Evolutionary conservation across 2,113 vertebrate genomes (phyloP).

Genomic region (Ictidomys tridecemlineatus): DNA sequence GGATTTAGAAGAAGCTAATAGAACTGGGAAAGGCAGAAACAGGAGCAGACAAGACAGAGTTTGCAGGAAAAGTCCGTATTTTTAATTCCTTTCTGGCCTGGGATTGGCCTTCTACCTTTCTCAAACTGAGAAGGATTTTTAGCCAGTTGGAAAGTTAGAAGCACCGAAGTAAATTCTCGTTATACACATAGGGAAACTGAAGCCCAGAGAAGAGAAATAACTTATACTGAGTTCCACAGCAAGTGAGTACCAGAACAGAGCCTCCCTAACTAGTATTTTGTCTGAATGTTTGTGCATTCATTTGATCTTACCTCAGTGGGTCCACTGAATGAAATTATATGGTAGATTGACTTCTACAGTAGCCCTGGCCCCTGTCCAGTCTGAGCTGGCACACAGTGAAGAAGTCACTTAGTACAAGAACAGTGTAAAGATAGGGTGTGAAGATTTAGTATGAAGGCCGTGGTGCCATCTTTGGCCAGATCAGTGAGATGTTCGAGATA

Average conservation of each 20-base stretch:
- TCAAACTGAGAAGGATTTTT: neutral
- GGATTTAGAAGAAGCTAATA: neutral
- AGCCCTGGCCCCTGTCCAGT: neutral
- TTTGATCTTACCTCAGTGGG: neutral
- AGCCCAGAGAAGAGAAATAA: neutral
- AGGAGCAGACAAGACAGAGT: accelerated
- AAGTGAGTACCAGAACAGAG: neutral
- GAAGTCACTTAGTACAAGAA: neutral
- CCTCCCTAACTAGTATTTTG: neutral
- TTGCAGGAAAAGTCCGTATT: neutral
- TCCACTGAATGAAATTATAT: neutral
- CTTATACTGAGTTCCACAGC: neutral
- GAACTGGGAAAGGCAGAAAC: neutral
- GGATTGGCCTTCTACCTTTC: neutral
- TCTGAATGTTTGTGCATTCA: neutral
- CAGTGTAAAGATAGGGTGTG: accelerated
- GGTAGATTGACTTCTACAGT: neutral
- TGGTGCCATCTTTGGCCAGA: neutral
- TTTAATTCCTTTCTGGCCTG: neutral
- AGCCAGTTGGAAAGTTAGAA: neutral
- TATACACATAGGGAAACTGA: neutral
- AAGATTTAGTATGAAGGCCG: neutral
- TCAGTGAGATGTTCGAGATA: neutral
- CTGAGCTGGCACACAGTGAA: neutral
- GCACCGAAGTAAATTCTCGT: neutral